Conservation (phyloP, 1,140 invertebrate species). For the Panulirus ornatus region DNA sequence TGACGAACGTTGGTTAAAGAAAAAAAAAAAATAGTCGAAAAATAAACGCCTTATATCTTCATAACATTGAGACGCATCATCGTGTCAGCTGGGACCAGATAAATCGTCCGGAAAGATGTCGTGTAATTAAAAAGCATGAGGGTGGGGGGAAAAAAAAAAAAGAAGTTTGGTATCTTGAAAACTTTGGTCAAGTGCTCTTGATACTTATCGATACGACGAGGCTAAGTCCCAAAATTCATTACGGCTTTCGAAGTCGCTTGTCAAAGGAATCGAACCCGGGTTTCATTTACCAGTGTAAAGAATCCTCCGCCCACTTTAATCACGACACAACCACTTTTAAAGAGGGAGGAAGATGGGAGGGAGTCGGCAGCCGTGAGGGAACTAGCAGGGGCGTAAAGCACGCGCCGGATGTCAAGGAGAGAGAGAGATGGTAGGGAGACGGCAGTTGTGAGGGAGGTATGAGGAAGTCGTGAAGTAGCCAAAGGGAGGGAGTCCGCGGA, state of each 20-base stretch:
- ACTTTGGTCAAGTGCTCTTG: background rate
- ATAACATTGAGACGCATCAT: no score
- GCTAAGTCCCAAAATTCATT: slow-evolving; percentile 22
- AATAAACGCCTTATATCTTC: no score
- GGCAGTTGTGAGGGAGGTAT: background rate
- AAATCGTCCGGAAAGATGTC: no score
- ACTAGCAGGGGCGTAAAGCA: background rate
- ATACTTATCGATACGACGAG: background rate
- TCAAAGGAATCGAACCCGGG: slow-evolving; percentile 22
- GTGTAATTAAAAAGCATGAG: no score
- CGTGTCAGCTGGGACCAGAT: no score
- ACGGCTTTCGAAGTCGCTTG: background rate
- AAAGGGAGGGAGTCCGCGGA: background rate
- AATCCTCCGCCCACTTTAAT: slow-evolving; percentile 11
- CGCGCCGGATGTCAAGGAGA: background rate
- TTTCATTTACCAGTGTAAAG: slow-evolving; percentile 25
- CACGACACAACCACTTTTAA: background rate
- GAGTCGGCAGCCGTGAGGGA: background rate
- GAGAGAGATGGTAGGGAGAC: background rate
- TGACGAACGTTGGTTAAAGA: no score
- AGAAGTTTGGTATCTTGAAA: background rate
- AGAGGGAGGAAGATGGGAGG: no score
- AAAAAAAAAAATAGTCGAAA: no score
- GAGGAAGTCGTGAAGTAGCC: background rate
- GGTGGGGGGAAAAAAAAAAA: no score